phyloP scores from a whole-genome alignment of 2,888 invertebrate species.

The Aporophyla nigra region DNA sequence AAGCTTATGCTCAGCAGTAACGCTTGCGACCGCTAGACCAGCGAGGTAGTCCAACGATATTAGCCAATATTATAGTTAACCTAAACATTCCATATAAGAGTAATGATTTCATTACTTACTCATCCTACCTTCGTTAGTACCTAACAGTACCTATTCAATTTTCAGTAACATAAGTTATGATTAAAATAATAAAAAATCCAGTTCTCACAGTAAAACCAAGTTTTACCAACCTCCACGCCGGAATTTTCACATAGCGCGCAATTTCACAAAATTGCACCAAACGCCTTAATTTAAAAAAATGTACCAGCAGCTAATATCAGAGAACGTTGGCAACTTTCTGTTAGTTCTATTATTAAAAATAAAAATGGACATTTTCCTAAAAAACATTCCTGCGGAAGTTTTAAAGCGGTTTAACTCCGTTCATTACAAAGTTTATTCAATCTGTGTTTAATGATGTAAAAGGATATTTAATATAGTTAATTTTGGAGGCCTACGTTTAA shows the following conservation, averaged over 20 bases:
- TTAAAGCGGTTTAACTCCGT: slow-evolving; percentile 29
- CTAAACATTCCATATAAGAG: not conserved
- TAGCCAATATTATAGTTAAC: not conserved
- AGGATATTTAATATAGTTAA: slow-evolving; percentile 42
- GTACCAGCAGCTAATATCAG: slow-evolving; percentile 28
- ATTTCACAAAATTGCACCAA: slow-evolving; percentile 38
- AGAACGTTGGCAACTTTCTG: slow-evolving; percentile 27
- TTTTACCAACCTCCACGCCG: not conserved
- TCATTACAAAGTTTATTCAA: slow-evolving; percentile 52
- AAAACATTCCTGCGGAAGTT: slow-evolving; percentile 37
- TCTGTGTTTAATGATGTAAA: slow-evolving; percentile 40
- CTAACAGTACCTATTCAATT: no score
- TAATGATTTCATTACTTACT: not conserved
- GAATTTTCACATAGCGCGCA: slow-evolving; percentile 34
- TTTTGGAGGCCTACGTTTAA: slow-evolving; percentile 45
- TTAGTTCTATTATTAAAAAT: slow-evolving; percentile 52
- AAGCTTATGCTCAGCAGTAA: no score
- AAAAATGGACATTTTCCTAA: slow-evolving; percentile 24
- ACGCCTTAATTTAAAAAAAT: slow-evolving; percentile 53
- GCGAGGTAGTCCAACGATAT: not conserved
- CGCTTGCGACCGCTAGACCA: no score
- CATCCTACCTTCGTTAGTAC: not conserved
- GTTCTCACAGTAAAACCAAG: slow-evolving; percentile 18
- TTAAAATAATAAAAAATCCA: slow-evolving; percentile 9
- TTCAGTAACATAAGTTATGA: not conserved